These are phyloP conservation scores for Temnopleurus reevesii DNA, from an alignment of 53 echinoderm and acorn worm genomes.

Conservation along the genomic window DNA sequence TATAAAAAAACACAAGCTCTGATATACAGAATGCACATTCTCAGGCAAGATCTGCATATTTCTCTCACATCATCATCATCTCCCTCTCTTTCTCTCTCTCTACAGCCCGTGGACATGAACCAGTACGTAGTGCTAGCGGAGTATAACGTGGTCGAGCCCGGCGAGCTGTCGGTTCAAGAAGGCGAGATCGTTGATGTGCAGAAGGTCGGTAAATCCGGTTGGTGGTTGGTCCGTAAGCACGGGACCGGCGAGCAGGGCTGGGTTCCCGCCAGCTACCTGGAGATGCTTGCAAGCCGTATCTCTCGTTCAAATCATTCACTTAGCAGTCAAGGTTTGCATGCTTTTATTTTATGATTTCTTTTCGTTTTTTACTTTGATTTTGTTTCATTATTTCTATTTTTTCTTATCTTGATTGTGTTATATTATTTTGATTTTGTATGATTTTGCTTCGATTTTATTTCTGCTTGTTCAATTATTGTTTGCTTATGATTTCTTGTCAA, in stretches of 20 bases:
- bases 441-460: no score
- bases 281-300: conserved; percentile 49
- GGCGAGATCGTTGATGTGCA: conserved; percentile 90
- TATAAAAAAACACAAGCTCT: no score
- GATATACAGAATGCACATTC: no score
- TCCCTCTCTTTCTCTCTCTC: background rate
- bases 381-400: no score
- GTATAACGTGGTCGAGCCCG: conserved; percentile 88
- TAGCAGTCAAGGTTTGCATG: conserved; percentile 78
- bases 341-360: background rate
- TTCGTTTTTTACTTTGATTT: no score
- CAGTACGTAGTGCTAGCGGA: conserved; percentile 97
- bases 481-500: no score
- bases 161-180: conserved; percentile 83
- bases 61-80: no score
- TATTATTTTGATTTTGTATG: no score
- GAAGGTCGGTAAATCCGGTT: conserved; percentile 98
- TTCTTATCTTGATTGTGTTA: no score
- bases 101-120: conserved; percentile 78
- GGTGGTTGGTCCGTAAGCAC: conserved; percentile 86
- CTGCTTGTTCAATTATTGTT: no score
- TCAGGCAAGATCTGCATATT: no score
- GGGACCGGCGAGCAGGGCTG: conserved; percentile 79
- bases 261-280: conserved; percentile 96
- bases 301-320: conserved; percentile 51